phyloP scores from a whole-genome alignment of 2,113 vertebrate genomes.

The Semnopithecus entellus region DNA sequence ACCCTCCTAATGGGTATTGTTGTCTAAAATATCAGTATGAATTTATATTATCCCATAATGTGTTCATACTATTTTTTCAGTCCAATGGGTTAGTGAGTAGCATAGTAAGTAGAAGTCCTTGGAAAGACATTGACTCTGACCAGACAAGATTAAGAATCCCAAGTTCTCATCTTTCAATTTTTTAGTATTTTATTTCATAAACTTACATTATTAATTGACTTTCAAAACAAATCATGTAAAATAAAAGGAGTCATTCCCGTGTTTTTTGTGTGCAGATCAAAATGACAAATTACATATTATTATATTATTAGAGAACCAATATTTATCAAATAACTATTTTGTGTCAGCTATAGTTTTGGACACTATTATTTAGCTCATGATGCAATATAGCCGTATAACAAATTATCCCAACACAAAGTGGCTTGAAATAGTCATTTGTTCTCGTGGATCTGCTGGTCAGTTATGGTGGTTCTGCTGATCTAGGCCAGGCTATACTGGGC shows the following conservation, averaged over 20 bases:
- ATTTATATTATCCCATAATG: background rate
- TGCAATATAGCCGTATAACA: background rate
- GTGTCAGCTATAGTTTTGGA: background rate
- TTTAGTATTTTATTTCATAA: conserved; percentile 19
- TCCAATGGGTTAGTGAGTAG: background rate
- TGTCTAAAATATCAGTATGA: background rate
- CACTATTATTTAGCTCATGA: background rate
- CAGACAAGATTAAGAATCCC: background rate
- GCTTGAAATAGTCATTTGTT: background rate
- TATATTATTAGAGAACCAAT: background rate
- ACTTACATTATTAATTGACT: background rate
- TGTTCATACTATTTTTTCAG: background rate
- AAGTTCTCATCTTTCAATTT: background rate
- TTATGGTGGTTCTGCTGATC: background rate
- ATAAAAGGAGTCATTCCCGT: background rate
- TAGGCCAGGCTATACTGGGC: background rate
- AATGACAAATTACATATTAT: background rate
- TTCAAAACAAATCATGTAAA: background rate
- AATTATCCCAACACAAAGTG: background rate
- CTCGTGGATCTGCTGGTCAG: background rate
- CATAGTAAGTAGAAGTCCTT: background rate
- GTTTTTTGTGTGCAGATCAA: background rate
- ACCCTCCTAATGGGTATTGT: background rate
- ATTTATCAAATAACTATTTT: background rate
- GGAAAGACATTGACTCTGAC: background rate